Evolutionary conservation across 92 coral and sea anemone genomes (phyloP).

Genomic region (Blastomussa wellsi): DNA sequence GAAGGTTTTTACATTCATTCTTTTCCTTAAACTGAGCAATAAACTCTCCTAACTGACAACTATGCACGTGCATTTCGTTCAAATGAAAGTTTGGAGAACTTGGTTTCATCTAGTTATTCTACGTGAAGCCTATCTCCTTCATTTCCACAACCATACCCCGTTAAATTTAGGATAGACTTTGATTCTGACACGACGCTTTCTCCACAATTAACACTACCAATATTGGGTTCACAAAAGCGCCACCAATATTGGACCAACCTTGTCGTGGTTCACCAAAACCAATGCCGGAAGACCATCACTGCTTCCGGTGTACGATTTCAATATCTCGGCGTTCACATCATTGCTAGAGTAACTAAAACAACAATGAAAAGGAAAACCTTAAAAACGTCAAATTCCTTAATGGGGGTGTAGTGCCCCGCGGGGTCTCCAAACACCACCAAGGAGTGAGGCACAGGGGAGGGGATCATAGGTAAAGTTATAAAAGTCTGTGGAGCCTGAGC

Average conservation of each 20-base stretch:
- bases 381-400: background rate
- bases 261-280: constrained; percentile 66
- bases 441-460: no score
- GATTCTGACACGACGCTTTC: background rate
- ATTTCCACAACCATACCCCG: no score
- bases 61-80: no score
- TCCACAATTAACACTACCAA: background rate
- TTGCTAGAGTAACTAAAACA: constrained; percentile 51
- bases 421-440: background rate
- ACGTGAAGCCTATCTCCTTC: no score
- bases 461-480: no score
- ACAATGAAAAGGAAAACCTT: background rate
- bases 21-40: no score
- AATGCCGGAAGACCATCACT: constrained; percentile 57
- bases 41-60: no score
- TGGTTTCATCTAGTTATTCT: no score
- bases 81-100: no score
- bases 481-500: no score
- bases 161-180: no score
- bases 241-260: constrained; percentile 44
- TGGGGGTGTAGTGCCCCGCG: background rate
- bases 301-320: constrained; percentile 71
- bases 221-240: background rate
- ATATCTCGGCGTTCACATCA: constrained; percentile 75
- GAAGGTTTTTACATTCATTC: no score